Evolutionary conservation across 2,888 invertebrate species (phyloP).

Genomic region (Eupithecia dodoneata): DNA sequence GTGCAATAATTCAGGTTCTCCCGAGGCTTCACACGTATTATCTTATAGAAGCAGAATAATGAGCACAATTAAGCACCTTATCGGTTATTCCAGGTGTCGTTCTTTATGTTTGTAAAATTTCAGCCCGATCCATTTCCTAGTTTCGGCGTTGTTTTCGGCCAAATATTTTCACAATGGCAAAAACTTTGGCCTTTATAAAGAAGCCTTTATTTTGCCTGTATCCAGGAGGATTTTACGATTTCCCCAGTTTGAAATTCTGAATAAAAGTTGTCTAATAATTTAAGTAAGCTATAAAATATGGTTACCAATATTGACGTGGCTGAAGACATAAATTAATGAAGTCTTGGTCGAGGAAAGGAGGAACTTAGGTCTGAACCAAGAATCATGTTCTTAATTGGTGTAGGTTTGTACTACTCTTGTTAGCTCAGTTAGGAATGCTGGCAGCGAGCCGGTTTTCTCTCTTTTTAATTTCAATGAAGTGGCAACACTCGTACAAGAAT

Average conservation of each 20-base stretch:
- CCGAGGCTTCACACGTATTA: too few species aligned
- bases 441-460: conserved; percentile 41
- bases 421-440: conserved; percentile 63
- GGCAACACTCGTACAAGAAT: conserved; percentile 13
- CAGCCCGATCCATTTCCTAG: too few species aligned
- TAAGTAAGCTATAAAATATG: neutral
- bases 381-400: conserved; percentile 62
- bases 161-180: too few species aligned
- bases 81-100: too few species aligned
- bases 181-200: too few species aligned
- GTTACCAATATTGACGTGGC: neutral
- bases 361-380: conserved; percentile 46
- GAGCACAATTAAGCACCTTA: too few species aligned
- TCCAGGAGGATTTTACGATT: neutral
- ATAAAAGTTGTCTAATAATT: neutral
- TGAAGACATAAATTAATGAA: neutral
- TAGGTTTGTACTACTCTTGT: conserved; percentile 54
- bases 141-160: too few species aligned
- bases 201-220: too few species aligned
- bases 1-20: too few species aligned
- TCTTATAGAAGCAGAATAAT: too few species aligned
- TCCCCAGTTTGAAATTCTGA: neutral
- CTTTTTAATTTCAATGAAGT: conserved; percentile 33
- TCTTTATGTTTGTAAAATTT: too few species aligned
- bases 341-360: conserved; percentile 32